phyloP scores from a whole-genome alignment of 2,797 vertebrate species.

The Enteromius afrohamiltoni region DNA sequence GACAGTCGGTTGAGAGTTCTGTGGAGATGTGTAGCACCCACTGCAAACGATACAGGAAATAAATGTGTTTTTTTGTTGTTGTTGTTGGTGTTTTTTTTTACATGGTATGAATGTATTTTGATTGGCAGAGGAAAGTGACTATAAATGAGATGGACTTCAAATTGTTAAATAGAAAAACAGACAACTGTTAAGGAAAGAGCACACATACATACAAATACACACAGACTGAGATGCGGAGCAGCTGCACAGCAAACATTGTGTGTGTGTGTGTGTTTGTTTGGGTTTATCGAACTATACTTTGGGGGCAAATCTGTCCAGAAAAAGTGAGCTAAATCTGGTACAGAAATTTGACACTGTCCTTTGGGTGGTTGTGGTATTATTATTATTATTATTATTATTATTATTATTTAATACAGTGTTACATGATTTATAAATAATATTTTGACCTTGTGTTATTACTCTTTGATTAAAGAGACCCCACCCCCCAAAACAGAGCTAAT shows the following conservation, averaged over 20 bases:
- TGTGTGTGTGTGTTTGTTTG: not conserved
- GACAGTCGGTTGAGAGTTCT: not conserved
- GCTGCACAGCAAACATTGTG: conserved; percentile 42
- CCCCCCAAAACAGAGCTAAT: too few species aligned
- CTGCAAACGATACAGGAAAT: conserved; percentile 33
- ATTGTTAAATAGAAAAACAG: not conserved
- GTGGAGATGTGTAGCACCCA: not conserved
- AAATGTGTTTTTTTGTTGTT: too few species aligned
- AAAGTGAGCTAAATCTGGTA: too few species aligned
- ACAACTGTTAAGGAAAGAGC: not conserved
- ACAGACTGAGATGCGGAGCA: conserved; percentile 25
- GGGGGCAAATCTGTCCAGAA: not conserved
- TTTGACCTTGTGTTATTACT: too few species aligned
- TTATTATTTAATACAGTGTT: too few species aligned
- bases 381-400: too few species aligned
- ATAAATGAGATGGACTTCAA: not conserved
- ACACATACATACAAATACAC: not conserved
- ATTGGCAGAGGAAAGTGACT: not conserved
- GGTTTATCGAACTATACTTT: not conserved
- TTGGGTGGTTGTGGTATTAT: too few species aligned
- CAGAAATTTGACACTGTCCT: too few species aligned
- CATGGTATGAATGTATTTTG: not conserved
- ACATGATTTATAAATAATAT: too few species aligned
- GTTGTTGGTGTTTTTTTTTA: not conserved
- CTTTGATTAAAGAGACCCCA: too few species aligned